A percentile compares a stretch with the other conserved stretches of the same genome.
Evolutionary conservation across 2,888 invertebrate genomes (phyloP).

Genomic region (Apodemia hepburni): DNA sequence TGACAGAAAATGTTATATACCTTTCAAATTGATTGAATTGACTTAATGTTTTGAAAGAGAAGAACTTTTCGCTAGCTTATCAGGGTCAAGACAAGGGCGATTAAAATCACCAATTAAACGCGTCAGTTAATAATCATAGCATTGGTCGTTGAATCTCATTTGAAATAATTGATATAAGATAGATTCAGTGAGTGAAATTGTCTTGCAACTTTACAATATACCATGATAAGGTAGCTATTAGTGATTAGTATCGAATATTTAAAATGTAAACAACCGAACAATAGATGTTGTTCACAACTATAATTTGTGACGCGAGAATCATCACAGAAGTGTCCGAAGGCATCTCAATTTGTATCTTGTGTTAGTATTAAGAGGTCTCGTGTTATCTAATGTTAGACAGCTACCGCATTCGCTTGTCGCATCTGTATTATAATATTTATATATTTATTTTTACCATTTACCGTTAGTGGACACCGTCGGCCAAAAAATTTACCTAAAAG

Average conservation of each 20-base stretch:
- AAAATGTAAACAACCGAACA: not conserved
- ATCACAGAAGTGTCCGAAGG: conserved; percentile 11
- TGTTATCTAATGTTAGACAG: conserved; percentile 75
- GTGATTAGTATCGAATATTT: not conserved
- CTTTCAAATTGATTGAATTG: not conserved
- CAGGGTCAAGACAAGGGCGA: not conserved
- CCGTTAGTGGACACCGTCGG: conserved; percentile 31
- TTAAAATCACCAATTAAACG: not conserved
- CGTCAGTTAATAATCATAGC: not conserved
- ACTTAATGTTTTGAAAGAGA: not conserved
- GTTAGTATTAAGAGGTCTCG: conserved; percentile 70
- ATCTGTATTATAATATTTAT: conserved; percentile 18
- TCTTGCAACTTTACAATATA: not conserved
- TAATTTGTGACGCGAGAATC: conserved; percentile 28
- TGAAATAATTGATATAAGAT: not conserved
- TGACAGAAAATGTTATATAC: not conserved
- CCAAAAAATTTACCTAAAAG: conserved; percentile 17
- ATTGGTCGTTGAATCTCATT: not conserved
- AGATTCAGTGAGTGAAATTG: not conserved
- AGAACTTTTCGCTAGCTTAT: conserved; percentile 1
- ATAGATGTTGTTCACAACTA: conserved; percentile 10
- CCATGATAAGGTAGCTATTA: not conserved
- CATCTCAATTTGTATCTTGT: conserved; percentile 48
- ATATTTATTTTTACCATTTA: conserved; percentile 18
- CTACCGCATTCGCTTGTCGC: conserved; percentile 69